Base-by-base conservation (phyloP, 2,888 invertebrate genomes). In the Hypolimnas misippus region DNA sequence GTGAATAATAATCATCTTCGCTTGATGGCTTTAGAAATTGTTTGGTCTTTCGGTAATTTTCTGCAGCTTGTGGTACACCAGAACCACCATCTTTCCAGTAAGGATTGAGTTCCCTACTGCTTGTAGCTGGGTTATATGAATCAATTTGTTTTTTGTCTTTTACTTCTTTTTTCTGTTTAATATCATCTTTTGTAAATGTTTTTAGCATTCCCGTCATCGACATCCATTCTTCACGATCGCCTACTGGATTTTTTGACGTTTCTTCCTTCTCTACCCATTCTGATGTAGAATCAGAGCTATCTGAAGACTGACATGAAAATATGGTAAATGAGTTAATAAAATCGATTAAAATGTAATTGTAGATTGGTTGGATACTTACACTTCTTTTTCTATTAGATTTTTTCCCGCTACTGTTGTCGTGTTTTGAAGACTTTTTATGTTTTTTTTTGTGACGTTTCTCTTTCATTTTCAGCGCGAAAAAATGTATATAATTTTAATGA, bases 21-120 rank as follows among this genome's bases (percentile, higher is more conserved):
- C 82, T 77, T 16, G 69, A 69, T 35, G 94, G 94, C 78, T 83
- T 89, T 2, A 87, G 68, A 72, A 88, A 91, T 49, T 77, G 76
- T 61, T 75, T 82, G 19, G 87, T 77, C 74, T 84, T 86, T 72
- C 83, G 76, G 71, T 84, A 81, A 75, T 80, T 79, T 68, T 87
- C 82, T 51, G 82, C 65, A 57, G 84, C 81, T 73, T 84, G 82
- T 0, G 98, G 98, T 63, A 98, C 79, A 1, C 98, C 98, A 57
- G 93, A 94, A 0, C 98, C 98, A 49, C 97, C 97, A 83, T 95
- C 93, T 90, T 96, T 97, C 98, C 98, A 98, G 78, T 97, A 96
- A 0, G 97, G 98, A 92, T 98, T 98, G 57, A 98, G 87, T 87
- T 98, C 98, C 75, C 95, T 92, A 1, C 84, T 86, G 80, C 95